These are phyloP conservation scores for Eidolon dupreanum DNA, from an alignment of 2,797 vertebrate genomes.

Conservation along the genomic window DNA sequence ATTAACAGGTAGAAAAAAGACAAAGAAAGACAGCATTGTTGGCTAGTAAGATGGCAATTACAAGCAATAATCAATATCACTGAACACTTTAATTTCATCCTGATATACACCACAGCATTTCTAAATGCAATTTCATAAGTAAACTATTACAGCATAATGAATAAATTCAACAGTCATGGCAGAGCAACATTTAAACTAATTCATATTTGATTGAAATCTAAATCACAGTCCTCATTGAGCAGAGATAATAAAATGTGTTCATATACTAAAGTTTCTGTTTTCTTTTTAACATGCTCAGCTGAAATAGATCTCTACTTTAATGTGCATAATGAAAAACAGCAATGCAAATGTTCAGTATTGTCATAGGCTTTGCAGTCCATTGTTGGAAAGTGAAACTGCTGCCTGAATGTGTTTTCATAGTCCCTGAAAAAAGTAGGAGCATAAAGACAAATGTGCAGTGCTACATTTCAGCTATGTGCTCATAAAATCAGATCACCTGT, in stretches of 20 bases:
- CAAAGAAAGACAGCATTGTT: slow-evolving; percentile 75
- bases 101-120: slow-evolving; percentile 72
- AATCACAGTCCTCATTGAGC: slow-evolving; percentile 48
- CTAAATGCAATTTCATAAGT: slow-evolving; percentile 66
- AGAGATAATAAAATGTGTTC: slow-evolving; percentile 64
- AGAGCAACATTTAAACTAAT: slow-evolving; percentile 70
- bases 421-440: slow-evolving; percentile 75
- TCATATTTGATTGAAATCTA: slow-evolving; percentile 65
- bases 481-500: slow-evolving; percentile 81
- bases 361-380: slow-evolving; percentile 59
- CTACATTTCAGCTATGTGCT: slow-evolving; percentile 75
- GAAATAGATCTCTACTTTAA: slow-evolving; percentile 55
- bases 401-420: slow-evolving; percentile 74
- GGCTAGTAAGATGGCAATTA: slow-evolving; percentile 78
- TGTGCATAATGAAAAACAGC: slow-evolving; percentile 61
- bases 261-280: slow-evolving; percentile 43
- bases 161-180: slow-evolving; percentile 59
- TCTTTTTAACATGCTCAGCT: slow-evolving; percentile 69
- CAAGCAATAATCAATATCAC: slow-evolving; percentile 81
- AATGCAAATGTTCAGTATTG: slow-evolving; percentile 65
- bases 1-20: slow-evolving; percentile 74
- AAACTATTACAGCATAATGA: slow-evolving; percentile 68
- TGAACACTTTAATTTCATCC: slow-evolving; percentile 78
- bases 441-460: slow-evolving; percentile 79
- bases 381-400: slow-evolving; percentile 64